Base-by-base conservation (phyloP, 2,113 vertebrate genomes). In the Edolisoma coerulescens region DNA sequence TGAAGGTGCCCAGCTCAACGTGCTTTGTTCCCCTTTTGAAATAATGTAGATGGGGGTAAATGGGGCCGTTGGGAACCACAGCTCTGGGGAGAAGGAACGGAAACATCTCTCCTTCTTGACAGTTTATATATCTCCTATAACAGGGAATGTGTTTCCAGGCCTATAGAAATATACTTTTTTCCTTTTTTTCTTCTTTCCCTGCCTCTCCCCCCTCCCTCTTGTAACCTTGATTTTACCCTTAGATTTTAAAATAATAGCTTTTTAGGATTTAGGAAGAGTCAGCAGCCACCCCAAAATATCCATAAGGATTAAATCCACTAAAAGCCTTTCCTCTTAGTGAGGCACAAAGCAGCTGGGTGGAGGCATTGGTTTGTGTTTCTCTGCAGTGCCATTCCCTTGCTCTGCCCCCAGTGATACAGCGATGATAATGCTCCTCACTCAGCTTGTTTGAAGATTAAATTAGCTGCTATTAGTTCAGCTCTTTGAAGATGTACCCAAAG, bases 381-480 rank as follows among this genome's bases (percentile, higher is more conserved):
- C 74, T 65, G 41, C 70, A 74, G 63, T 30, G 50, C 50, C 7
- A 1, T 76, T 84, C 19, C 70, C 73, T 35, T 63, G 63, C 84
- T 87, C 61, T 37, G 44, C 52, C 70, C 56, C 73, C 89, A 61
- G 49, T 84, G 69, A 82, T 81, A 44, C 54, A 80, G 67, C 0
- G 0, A 30, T 5, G 30, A 85, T 91, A 90, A 93, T 69, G 50
- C 79, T 95, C 54, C 85, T 92, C 92, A 67, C 75, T 95, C 92
- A 81, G 92, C 56, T 68, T 88, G 90, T 95, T 84, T 94, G 93
- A 92, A 95, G 93, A 97, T 94, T 94, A 92, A 96, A 96, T 96
- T 95, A 96, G 88, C 73, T 90, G 68, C 85, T 96, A 90, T 96
- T 96, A 92, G 85, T 86, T 87, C 93, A 93, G 88, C 85, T 94